A percentile compares a stretch with the other conserved stretches of the same genome.
Evolutionary conservation across 2,113 vertebrate genomes (phyloP).

Genomic region (Aix galericulata): DNA sequence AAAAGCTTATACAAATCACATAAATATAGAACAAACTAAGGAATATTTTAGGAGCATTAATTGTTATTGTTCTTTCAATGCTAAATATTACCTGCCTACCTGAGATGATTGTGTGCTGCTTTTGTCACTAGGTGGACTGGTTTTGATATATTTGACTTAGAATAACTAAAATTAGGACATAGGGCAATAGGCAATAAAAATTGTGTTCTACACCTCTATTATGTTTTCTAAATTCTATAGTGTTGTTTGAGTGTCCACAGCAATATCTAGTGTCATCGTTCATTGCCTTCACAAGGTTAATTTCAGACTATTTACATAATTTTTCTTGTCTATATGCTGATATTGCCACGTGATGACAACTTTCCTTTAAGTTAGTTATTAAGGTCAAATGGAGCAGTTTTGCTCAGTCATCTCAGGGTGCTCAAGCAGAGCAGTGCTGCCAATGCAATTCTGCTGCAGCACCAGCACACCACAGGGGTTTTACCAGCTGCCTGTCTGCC

Average conservation of each 20-base stretch:
- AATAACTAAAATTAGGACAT: neutral
- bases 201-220: neutral
- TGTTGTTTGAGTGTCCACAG: neutral
- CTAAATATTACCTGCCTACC: neutral
- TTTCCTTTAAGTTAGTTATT: neutral
- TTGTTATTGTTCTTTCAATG: neutral
- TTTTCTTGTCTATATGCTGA: neutral
- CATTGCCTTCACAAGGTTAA: neutral
- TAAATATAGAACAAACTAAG: neutral
- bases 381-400: neutral
- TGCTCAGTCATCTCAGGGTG: neutral
- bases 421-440: neutral
- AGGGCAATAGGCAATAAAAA: neutral
- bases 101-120: neutral
- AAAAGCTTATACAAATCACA: neutral
- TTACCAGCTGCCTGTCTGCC: neutral
- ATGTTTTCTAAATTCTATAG: neutral
- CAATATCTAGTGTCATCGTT: fast-evolving
- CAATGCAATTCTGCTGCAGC: neutral
- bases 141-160: neutral
- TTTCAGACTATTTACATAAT: neutral
- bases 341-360: neutral
- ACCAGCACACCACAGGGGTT: neutral
- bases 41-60: neutral
- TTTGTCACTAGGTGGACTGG: neutral